Percentiles rank a stretch among this genome's conserved stretches.
Conservation (phyloP, 2,113 vertebrate genomes). For the Antechinus stuartii region DNA sequence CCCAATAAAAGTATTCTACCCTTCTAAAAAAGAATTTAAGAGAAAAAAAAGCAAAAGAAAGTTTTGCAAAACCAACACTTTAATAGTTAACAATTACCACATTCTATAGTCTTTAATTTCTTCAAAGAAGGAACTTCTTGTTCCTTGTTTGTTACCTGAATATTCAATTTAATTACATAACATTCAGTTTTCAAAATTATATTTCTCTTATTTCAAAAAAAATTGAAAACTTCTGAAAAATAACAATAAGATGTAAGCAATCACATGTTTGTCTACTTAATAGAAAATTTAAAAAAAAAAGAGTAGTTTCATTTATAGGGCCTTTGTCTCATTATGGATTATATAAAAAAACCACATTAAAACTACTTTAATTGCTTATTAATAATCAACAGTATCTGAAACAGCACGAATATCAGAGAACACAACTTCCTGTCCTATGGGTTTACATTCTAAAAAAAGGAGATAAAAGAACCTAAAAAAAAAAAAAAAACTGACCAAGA, state of each 20-base stretch:
- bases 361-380: background rate
- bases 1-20: background rate
- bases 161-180: background rate
- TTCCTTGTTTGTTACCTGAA: background rate
- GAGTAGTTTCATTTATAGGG: background rate
- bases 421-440: background rate
- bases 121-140: background rate
- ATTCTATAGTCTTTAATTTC: background rate
- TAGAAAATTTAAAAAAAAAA: background rate
- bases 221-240: background rate
- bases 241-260: background rate
- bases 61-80: background rate
- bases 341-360: background rate
- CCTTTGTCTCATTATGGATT: background rate
- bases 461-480: background rate
- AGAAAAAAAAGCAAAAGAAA: background rate
- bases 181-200: background rate
- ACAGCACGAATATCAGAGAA: background rate
- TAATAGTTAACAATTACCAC: background rate
- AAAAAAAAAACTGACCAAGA: background rate
- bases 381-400: slow-evolving; percentile 1
- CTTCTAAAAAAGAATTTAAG: background rate
- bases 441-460: background rate
- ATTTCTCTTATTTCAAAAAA: background rate
- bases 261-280: background rate